Evolutionary conservation across 2,888 invertebrate species (phyloP).

Genomic region (Luperina nickerlii): DNA sequence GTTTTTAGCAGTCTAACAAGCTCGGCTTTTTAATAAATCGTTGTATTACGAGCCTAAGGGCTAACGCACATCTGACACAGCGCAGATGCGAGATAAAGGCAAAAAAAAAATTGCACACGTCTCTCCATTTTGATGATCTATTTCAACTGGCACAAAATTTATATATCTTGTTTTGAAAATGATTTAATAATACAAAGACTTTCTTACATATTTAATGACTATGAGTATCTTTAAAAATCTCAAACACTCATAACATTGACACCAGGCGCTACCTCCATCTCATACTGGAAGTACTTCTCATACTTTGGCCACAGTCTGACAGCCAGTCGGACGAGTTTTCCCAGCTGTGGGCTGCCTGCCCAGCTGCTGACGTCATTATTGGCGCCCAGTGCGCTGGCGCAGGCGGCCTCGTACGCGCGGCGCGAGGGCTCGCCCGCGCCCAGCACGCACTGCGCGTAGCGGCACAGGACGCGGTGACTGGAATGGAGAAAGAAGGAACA

Average conservation of each 20-base stretch:
- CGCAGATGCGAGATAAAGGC: not conserved
- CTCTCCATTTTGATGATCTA: not conserved
- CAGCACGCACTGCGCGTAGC: slow-evolving; percentile 78
- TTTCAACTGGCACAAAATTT: not conserved
- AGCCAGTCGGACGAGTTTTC: slow-evolving; percentile 76
- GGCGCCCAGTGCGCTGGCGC: slow-evolving; percentile 67
- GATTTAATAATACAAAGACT: not conserved
- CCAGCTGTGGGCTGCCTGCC: slow-evolving; percentile 67
- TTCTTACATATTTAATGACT: not conserved
- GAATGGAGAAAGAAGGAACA: not conserved
- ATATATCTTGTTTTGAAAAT: not conserved
- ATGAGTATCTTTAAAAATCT: slow-evolving; percentile 3
- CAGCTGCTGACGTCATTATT: slow-evolving; percentile 72
- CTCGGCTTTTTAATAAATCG: not conserved
- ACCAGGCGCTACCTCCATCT: slow-evolving; percentile 61
- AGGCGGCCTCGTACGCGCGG: slow-evolving; percentile 74
- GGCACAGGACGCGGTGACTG: slow-evolving; percentile 82
- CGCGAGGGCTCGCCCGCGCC: slow-evolving; percentile 64
- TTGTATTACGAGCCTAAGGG: not conserved
- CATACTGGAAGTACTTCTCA: slow-evolving; percentile 74
- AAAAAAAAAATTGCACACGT: not conserved
- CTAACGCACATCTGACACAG: not conserved
- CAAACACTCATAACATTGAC: slow-evolving; percentile 51
- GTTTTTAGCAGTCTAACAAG: not conserved
- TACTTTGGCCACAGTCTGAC: slow-evolving; percentile 71